Conservation (phyloP, 53 echinoderm and acorn worm species). For the Zoroaster sp. region DNA sequence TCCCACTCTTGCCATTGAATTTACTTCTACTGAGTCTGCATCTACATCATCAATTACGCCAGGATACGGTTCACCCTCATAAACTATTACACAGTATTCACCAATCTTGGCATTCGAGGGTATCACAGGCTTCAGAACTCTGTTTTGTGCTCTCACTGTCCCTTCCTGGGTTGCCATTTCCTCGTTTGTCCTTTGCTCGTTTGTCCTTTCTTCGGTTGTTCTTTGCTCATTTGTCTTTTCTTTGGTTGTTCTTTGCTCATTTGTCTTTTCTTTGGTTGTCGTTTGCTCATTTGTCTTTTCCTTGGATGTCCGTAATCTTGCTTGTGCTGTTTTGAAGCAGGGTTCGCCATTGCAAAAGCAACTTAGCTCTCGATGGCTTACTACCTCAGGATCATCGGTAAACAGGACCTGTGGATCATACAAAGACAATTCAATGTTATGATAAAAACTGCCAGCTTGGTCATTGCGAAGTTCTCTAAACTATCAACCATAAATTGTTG, state of each 20-base stretch:
- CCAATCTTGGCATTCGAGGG: conserved; percentile 35
- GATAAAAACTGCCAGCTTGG: not conserved
- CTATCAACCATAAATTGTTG: too few species aligned
- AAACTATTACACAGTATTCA: conserved; percentile 27
- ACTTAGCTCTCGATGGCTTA: conserved; percentile 38
- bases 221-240: not conserved
- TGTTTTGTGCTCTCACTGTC: not conserved
- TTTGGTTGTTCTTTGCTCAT: not conserved
- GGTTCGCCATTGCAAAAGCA: conserved; percentile 27
- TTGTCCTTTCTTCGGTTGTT: too few species aligned
- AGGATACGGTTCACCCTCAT: conserved; percentile 37
- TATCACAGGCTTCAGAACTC: conserved; percentile 28
- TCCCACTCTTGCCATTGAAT: conserved; percentile 36
- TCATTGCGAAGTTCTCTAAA: too few species aligned
- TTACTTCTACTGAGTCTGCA: conserved; percentile 41
- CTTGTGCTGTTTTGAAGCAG: conserved; percentile 38
- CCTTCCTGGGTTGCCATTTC: not conserved
- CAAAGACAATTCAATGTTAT: not conserved
- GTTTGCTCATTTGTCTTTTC: not conserved
- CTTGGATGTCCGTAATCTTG: not conserved
- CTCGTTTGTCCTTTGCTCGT: too few species aligned
- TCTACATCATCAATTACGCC: conserved; percentile 31
- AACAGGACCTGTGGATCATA: conserved; percentile 33
- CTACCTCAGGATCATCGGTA: conserved; percentile 13
- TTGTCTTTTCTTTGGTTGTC: not conserved